A percentile compares a stretch with the other conserved stretches of the same genome.
phyloP scores from a whole-genome alignment of 1,140 invertebrate species.

The Xylocopa sonorina region DNA sequence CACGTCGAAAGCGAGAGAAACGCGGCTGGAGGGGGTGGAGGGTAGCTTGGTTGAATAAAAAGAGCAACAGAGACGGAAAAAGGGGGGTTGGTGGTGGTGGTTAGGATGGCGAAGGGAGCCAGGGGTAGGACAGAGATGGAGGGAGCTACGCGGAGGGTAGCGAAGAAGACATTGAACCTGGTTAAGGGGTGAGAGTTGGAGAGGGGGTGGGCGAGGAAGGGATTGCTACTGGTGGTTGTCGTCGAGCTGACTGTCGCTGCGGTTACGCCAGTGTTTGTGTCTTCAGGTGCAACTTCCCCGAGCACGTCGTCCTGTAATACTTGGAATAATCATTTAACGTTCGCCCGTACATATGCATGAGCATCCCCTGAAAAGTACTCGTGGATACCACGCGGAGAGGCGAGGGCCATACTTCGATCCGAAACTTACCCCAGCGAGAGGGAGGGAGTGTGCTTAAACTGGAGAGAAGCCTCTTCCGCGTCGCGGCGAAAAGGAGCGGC shows the following conservation, averaged over 20 bases:
- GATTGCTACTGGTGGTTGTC: neutral
- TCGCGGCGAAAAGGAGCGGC: no score
- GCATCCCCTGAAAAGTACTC: slow-evolving; percentile 17
- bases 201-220: neutral
- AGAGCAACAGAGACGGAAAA: neutral
- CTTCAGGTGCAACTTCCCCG: slow-evolving; percentile 34
- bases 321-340: slow-evolving; percentile 48
- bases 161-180: no score
- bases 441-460: no score
- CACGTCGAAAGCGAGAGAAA: neutral
- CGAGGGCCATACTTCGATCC: slow-evolving; percentile 8
- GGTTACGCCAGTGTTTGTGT: slow-evolving; percentile 35
- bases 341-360: slow-evolving; percentile 29
- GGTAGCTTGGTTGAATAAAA: neutral
- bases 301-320: slow-evolving; percentile 16
- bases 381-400: neutral
- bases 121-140: no score
- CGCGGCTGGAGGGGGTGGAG: neutral
- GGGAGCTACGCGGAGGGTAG: no score
- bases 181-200: neutral
- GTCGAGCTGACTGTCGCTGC: slow-evolving; percentile 28
- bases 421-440: slow-evolving; percentile 8
- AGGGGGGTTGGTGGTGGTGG: neutral
- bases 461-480: no score
- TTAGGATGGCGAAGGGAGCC: no score